Conservation (phyloP, 2,113 vertebrate genomes). For the Rostratula benghalensis region DNA sequence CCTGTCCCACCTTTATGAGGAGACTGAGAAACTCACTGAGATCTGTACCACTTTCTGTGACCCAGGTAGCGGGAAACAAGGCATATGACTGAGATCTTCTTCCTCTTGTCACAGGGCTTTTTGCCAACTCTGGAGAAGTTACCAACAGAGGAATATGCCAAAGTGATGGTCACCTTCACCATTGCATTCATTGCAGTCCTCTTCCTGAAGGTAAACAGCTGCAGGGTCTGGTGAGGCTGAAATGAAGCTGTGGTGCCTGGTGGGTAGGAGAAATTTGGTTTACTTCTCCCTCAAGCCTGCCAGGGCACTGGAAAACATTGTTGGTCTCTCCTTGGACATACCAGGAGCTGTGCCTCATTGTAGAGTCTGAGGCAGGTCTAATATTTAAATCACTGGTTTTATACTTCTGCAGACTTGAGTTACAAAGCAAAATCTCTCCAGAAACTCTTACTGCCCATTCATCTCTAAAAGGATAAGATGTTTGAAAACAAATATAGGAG, state of each 20-base stretch:
- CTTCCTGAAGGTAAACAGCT: constrained; percentile 74
- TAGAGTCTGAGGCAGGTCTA: neutral
- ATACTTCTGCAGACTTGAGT: neutral
- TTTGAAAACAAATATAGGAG: neutral
- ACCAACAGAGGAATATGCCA: constrained; percentile 56
- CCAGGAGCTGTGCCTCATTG: neutral
- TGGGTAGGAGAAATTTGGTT: neutral
- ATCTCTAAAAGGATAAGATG: neutral
- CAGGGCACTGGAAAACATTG: neutral
- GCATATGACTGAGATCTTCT: neutral
- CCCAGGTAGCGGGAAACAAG: neutral
- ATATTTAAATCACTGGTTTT: neutral
- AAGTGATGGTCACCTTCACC: constrained; percentile 73
- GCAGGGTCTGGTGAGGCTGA: neutral
- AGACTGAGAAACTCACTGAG: neutral
- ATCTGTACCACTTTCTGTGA: neutral
- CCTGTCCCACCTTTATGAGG: neutral
- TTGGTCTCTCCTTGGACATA: neutral
- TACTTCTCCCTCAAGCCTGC: neutral
- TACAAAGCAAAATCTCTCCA: neutral
- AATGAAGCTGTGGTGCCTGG: neutral
- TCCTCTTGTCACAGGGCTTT: constrained; percentile 66
- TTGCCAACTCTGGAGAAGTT: constrained; percentile 59
- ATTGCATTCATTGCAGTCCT: constrained; percentile 71
- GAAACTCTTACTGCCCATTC: neutral